Conservation (phyloP, 2,797 vertebrate genomes). For the Poeciliopsis presidionis region DNA sequence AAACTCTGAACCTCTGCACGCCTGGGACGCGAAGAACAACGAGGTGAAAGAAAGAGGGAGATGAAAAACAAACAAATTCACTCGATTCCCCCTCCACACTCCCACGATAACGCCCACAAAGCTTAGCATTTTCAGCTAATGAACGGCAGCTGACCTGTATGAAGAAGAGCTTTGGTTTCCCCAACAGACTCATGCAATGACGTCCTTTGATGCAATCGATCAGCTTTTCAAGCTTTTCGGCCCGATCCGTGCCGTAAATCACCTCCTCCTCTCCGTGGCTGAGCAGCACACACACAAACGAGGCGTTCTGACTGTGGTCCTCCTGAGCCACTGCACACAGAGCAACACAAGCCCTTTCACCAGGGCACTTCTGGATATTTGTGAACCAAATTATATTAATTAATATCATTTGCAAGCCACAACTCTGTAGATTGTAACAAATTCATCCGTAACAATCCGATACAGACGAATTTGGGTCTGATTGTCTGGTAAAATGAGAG, state of each 20-base stretch:
- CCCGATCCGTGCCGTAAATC: constrained; percentile 72
- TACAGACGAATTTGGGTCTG: too few relatives aligned
- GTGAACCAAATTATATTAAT: too few relatives aligned
- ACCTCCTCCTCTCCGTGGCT: constrained; percentile 78
- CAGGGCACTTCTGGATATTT: too few relatives aligned
- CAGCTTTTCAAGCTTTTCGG: constrained; percentile 54
- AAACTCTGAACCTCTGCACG: constrained; percentile 85
- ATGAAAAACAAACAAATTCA: background rate
- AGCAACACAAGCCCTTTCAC: too few relatives aligned
- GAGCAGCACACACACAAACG: constrained; percentile 80
- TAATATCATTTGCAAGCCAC: too few relatives aligned
- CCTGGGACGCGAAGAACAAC: constrained; percentile 58
- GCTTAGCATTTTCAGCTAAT: background rate
- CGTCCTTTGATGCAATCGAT: constrained; percentile 68
- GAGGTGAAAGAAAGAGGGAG: background rate
- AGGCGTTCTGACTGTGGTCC: constrained; percentile 77
- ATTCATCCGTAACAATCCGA: too few relatives aligned
- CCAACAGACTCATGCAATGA: constrained; percentile 67
- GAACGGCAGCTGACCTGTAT: constrained; percentile 73
- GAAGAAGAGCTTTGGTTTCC: constrained; percentile 85
- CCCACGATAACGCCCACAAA: background rate
- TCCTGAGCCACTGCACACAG: constrained; percentile 60
- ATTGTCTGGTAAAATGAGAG: too few relatives aligned
- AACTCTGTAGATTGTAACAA: too few relatives aligned
- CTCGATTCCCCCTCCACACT: background rate